These are phyloP conservation scores for Drosophila putrida DNA, from an alignment of 2,888 invertebrate species.

Conservation along the genomic window DNA sequence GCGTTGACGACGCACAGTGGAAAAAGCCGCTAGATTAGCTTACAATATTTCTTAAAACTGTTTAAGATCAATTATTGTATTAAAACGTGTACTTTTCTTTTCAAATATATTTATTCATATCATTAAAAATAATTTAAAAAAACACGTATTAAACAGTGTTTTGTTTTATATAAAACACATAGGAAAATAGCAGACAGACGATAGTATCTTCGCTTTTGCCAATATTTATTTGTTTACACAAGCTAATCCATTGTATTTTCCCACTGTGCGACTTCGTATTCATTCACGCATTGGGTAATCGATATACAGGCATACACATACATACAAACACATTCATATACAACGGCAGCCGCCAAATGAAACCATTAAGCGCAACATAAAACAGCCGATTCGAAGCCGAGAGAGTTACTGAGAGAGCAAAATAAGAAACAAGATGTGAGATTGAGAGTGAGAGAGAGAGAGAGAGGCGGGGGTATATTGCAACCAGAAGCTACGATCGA, in stretches of 20 bases:
- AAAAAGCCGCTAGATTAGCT: too few relatives aligned
- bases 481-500: slow-evolving; percentile 76
- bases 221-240: too few relatives aligned
- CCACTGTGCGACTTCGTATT: slow-evolving; percentile 52
- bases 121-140: too few relatives aligned
- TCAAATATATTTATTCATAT: too few relatives aligned
- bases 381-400: slow-evolving; percentile 41
- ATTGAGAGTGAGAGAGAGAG: background rate
- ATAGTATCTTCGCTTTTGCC: too few relatives aligned
- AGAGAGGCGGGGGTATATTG: slow-evolving; percentile 43
- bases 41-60: too few relatives aligned
- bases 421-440: background rate
- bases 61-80: too few relatives aligned
- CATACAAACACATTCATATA: slow-evolving; percentile 14
- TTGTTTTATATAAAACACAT: too few relatives aligned
- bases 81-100: too few relatives aligned
- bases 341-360: slow-evolving; percentile 62
- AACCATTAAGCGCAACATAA: slow-evolving; percentile 75
- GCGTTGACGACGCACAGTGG: slow-evolving; percentile 41
- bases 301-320: slow-evolving; percentile 57
- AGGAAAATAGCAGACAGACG: too few relatives aligned
- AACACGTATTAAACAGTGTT: too few relatives aligned
- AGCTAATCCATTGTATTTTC: too few relatives aligned
- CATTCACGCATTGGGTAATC: slow-evolving; percentile 78
- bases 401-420: slow-evolving; percentile 12